Base-by-base conservation (phyloP, 2,797 vertebrate species). In the Anas bernieri region DNA sequence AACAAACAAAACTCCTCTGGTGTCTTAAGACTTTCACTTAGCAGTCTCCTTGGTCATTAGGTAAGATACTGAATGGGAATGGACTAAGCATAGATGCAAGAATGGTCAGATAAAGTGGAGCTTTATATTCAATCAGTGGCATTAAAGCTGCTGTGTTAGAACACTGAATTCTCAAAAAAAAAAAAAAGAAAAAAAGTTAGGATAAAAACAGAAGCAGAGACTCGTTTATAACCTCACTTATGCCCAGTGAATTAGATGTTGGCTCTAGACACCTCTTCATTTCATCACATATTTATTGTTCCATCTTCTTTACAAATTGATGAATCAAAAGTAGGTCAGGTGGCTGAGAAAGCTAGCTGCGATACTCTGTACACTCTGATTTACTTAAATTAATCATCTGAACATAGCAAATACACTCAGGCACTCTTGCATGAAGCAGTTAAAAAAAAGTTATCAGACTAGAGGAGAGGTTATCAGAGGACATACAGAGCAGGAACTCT, bases 371-470 rank as follows among this genome's bases (percentile, higher is more conserved):
- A 45, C 31, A 66, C n/a, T 83, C 50, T 85, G n/a, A 91, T 94
- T 89, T 86, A 74, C 67, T 91, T 93, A 82, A 89, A 91, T 85
- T 86, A 95, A 94, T 91, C 85, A 96, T 72, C 74, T 88, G 61
- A 93, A 83, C 8, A 13, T n/a, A 82, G 68, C 31, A 83, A 81
- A 31, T 12, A 50, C 31, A 48, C 33, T 86, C 56, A 69, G 43
- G 12, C 22, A n/a, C n/a, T 68, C 30, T 76, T 74, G 43, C 87
- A 88, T 77, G 68, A 90, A 85, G 25, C 48, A 67, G 14, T 52
- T 39, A 52, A 68, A 61, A 17, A 43, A 35, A 25, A 62, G 17
- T 7, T 75, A 12, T 83, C 66, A 78, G 28, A 17, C 18, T 37
- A 18, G 55, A 78, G 79, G 91, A 83, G 30, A 85, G 56, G 41